phyloP scores from a whole-genome alignment of 2,113 vertebrate species.

The Chamaetylas fuelleborni region DNA sequence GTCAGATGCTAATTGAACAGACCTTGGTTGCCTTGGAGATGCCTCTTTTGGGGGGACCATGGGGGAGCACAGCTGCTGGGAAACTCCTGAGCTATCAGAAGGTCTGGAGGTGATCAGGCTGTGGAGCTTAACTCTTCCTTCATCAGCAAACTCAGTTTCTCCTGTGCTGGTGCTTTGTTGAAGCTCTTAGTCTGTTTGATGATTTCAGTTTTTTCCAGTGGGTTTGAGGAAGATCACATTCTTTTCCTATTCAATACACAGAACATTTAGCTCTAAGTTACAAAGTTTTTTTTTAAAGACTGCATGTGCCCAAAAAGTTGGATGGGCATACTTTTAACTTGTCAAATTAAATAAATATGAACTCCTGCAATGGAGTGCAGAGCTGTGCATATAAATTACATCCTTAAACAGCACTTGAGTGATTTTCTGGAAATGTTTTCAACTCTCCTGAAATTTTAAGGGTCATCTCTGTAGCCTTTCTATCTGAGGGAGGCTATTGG shows the following conservation, averaged over 20 bases:
- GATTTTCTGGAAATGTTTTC: slow-evolving; percentile 58
- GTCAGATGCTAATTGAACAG: neutral
- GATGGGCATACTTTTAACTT: slow-evolving; percentile 35
- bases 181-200: neutral
- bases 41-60: neutral
- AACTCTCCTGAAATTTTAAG: slow-evolving; percentile 37
- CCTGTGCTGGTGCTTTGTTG: neutral
- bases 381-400: slow-evolving; percentile 67
- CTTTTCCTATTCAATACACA: neutral
- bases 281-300: neutral
- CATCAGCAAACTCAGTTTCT: neutral
- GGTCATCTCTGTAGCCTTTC: slow-evolving; percentile 23
- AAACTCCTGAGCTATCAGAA: neutral
- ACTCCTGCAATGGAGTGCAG: slow-evolving; percentile 26
- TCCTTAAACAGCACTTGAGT: slow-evolving; percentile 60
- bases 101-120: neutral
- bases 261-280: neutral
- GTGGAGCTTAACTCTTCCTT: neutral
- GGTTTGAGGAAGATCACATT: neutral
- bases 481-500: neutral
- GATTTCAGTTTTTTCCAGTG: neutral
- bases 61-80: neutral
- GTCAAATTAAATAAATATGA: slow-evolving; percentile 67
- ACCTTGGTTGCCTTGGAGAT: neutral
- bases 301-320: neutral